Evolutionary conservation across 2,888 invertebrate genomes (phyloP).

Genomic region (Platycheirus albimanus): DNA sequence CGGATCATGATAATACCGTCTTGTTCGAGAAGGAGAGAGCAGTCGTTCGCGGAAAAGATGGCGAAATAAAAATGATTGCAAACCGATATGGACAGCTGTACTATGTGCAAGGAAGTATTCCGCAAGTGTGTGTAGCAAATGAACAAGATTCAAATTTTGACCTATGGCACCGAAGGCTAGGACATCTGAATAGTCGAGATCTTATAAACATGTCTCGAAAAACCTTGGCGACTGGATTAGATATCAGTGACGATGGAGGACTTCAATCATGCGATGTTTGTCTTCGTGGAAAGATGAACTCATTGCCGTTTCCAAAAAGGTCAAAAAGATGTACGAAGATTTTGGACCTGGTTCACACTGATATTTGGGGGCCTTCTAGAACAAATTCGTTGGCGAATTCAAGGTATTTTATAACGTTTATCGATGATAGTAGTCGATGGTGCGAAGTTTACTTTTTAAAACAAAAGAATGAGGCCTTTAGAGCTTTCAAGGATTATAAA

Average conservation of each 20-base stretch:
- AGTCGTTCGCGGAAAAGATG: no score
- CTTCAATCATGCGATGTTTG: no score
- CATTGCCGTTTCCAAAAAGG: background rate
- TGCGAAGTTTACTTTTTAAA: conserved; percentile 41
- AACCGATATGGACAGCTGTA: no score
- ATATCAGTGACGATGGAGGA: no score
- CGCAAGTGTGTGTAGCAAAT: no score
- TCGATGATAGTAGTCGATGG: conserved; percentile 42
- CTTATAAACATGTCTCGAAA: no score
- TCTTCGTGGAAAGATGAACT: no score
- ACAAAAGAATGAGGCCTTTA: conserved; percentile 33
- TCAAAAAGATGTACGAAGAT: conserved; percentile 1
- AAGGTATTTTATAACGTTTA: conserved; percentile 44
- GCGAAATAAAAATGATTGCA: no score
- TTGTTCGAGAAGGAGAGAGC: conserved; percentile 31
- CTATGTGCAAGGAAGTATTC: no score
- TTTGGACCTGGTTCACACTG: conserved; percentile 34
- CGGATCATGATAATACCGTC: conserved; percentile 39
- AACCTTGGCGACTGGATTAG: no score
- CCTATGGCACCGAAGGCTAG: conserved; percentile 7
- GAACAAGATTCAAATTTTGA: conserved; percentile 3
- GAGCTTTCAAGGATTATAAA: conserved; percentile 36
- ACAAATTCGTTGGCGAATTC: background rate
- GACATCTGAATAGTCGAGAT: background rate
- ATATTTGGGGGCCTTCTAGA: no score